Percentiles rank a stretch among this genome's conserved stretches.
Evolutionary conservation across 2,888 invertebrate genomes (phyloP).

Genomic region (Eristalinus aeneus): DNA sequence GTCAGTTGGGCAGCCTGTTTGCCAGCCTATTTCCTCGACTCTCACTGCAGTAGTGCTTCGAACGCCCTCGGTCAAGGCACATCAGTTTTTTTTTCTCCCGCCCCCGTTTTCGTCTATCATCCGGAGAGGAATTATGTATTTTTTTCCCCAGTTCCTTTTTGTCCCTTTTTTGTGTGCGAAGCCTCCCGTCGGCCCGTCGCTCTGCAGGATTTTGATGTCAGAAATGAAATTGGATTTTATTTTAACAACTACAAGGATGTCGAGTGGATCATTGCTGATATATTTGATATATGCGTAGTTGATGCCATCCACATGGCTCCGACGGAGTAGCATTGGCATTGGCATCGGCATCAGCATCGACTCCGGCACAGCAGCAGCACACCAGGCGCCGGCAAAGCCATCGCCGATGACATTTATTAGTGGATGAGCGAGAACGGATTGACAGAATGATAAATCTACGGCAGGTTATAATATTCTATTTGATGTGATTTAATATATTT

Average conservation of each 20-base stretch:
- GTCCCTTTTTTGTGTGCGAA: background rate
- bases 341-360: background rate
- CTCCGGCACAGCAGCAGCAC: background rate
- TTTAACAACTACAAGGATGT: constrained; percentile 71
- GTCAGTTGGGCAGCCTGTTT: background rate
- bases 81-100: background rate
- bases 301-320: constrained; percentile 53
- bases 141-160: constrained; percentile 13
- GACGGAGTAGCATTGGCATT: constrained; percentile 13
- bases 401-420: constrained; percentile 68
- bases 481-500: constrained; percentile 68
- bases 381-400: constrained; percentile 43
- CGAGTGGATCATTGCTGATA: constrained; percentile 69
- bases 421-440: constrained; percentile 68
- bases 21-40: background rate
- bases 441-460: constrained; percentile 71
- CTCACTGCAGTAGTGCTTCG: constrained; percentile 40
- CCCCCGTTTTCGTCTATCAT: constrained; percentile 20
- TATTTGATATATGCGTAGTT: constrained; percentile 68
- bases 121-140: constrained; percentile 14
- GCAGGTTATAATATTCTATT: constrained; percentile 68
- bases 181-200: constrained; percentile 13
- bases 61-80: constrained; percentile 59
- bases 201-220: constrained; percentile 66
- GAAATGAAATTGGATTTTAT: constrained; percentile 72